A percentile compares a stretch with the other conserved stretches of the same genome.
Conservation (phyloP, 2,888 invertebrate species). For the Xanthostigma xanthostigma region DNA sequence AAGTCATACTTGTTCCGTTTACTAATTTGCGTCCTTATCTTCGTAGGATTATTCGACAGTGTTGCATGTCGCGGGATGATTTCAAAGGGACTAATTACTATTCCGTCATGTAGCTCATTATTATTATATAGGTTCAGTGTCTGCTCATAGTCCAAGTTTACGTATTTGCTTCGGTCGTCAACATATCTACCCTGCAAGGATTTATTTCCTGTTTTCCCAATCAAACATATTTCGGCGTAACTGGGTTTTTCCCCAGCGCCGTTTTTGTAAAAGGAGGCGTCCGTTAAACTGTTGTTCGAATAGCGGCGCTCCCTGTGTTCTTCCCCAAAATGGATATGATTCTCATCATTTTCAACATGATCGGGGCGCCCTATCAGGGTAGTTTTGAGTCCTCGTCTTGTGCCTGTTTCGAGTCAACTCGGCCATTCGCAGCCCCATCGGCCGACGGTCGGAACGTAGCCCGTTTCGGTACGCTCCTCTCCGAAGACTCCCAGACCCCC, state of each 20-base stretch:
- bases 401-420: slow-evolving; percentile 81
- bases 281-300: too few relatives aligned
- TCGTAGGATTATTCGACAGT: too few relatives aligned
- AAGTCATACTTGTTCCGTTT: too few relatives aligned
- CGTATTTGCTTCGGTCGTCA: background rate
- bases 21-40: too few relatives aligned
- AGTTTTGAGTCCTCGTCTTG: slow-evolving; percentile 29
- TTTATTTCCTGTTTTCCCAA: background rate
- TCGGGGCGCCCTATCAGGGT: slow-evolving; percentile 17
- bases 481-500: slow-evolving; percentile 34
- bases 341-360: background rate
- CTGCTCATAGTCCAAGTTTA: too few relatives aligned
- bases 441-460: slow-evolving; percentile 65
- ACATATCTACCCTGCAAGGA: background rate
- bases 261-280: background rate
- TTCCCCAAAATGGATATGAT: background rate
- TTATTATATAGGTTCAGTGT: too few relatives aligned
- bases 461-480: slow-evolving; percentile 32
- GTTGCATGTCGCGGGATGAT: too few relatives aligned
- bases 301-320: background rate
- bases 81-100: too few relatives aligned
- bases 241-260: background rate
- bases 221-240: slow-evolving; percentile 1
- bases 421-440: slow-evolving; percentile 93
- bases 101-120: too few relatives aligned